These are phyloP conservation scores for Hyles lineata DNA, from an alignment of 2,888 invertebrate species.

Conservation along the genomic window DNA sequence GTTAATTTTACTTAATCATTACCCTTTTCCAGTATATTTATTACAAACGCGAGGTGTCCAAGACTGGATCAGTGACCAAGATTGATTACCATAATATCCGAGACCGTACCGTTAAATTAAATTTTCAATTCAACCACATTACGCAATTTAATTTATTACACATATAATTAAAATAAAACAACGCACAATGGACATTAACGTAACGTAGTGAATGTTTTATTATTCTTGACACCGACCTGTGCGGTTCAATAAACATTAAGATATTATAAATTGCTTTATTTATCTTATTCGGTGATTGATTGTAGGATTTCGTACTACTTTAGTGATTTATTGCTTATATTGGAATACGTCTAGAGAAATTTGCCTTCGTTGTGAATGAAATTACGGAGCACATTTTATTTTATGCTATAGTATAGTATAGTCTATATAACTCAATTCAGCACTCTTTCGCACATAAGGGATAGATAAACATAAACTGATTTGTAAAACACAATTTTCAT, in stretches of 20 bases:
- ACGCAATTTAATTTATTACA: constrained; percentile 1
- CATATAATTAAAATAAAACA: constrained; percentile 22
- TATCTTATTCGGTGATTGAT: constrained; percentile 27
- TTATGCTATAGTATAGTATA: neutral
- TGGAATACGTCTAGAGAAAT: constrained; percentile 11
- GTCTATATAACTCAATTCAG: too few relatives aligned
- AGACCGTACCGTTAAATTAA: constrained; percentile 1
- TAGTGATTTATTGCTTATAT: neutral
- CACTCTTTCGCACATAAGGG: too few relatives aligned
- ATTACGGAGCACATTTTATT: neutral
- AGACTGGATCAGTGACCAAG: constrained; percentile 1
- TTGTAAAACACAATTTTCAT: too few relatives aligned
- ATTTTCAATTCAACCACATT: neutral
- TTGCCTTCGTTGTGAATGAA: neutral
- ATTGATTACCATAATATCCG: neutral
- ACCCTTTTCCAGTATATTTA: neutral
- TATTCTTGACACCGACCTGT: constrained; percentile 19
- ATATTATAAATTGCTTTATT: constrained; percentile 26
- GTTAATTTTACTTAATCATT: neutral
- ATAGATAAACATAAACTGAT: too few relatives aligned
- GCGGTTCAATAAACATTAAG: constrained; percentile 17
- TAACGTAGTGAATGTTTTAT: constrained; percentile 13
- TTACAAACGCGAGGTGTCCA: too few relatives aligned
- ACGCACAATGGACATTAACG: constrained; percentile 4
- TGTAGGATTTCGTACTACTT: constrained; percentile 15